Evolutionary conservation across 2,888 invertebrate species (phyloP).

Genomic region (Clostera curtula): DNA sequence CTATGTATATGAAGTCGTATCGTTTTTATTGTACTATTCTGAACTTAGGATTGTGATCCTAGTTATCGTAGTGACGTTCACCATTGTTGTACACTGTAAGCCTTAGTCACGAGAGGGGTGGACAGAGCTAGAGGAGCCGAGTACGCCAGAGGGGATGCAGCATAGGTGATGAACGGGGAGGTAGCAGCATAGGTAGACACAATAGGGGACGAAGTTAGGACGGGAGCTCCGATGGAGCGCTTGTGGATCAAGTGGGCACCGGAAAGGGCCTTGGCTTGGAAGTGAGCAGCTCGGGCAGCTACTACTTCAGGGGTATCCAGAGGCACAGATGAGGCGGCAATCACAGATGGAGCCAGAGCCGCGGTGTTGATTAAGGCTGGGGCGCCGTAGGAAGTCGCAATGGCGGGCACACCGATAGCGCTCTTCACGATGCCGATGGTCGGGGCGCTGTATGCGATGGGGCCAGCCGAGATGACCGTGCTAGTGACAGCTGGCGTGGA

Average conservation of each 20-base stretch:
- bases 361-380: constrained; percentile 26
- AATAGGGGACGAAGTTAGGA: constrained; percentile 32
- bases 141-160: constrained; percentile 34
- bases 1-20: too few species aligned
- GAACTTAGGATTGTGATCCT: constrained; percentile 40
- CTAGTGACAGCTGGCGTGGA: constrained; percentile 51
- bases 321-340: constrained; percentile 38
- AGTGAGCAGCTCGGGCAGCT: constrained; percentile 56
- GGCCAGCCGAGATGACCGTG: constrained; percentile 31
- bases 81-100: constrained; percentile 54
- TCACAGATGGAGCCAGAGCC: constrained; percentile 20
- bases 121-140: constrained; percentile 35
- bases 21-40: constrained; percentile 42
- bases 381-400: constrained; percentile 18
- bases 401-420: constrained; percentile 19
- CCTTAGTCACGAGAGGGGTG: constrained; percentile 40
- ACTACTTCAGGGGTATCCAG: constrained; percentile 56
- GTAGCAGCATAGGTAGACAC: constrained; percentile 36
- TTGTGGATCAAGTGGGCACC: constrained; percentile 54
- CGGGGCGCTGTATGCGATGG: constrained; percentile 39
- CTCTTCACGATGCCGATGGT: constrained; percentile 22
- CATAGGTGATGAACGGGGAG: constrained; percentile 34
- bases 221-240: constrained; percentile 43
- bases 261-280: constrained; percentile 51
- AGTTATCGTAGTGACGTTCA: constrained; percentile 44